phyloP scores from a whole-genome alignment of 2,113 vertebrate species.

The Atrichornis clamosus region DNA sequence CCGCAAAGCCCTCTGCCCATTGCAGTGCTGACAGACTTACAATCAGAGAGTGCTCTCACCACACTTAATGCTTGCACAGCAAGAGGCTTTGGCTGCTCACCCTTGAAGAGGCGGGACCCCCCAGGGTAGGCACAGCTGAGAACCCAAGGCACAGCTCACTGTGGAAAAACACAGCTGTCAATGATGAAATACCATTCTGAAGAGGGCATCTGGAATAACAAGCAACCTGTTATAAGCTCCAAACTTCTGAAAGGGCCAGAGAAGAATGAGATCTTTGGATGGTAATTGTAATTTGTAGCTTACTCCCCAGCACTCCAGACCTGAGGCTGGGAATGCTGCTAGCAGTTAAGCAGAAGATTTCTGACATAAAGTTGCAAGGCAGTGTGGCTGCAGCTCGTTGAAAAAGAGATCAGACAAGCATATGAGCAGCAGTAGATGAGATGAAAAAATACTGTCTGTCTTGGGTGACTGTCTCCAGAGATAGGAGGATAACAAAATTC shows the following conservation, averaged over 20 bases:
- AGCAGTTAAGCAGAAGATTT: background rate
- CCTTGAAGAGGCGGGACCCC: accelerated
- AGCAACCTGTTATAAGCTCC: background rate
- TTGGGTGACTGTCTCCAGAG: background rate
- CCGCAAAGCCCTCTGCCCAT: background rate
- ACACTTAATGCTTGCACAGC: background rate
- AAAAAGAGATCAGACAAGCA: background rate
- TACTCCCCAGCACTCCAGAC: background rate
- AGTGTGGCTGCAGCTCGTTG: background rate
- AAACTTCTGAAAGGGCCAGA: background rate
- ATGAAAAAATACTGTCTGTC: background rate
- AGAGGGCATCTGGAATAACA: background rate
- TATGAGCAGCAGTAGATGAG: background rate
- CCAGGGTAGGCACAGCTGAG: background rate
- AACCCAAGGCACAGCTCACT: background rate
- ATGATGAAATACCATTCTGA: background rate
- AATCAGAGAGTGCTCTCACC: background rate
- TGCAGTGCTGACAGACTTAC: background rate
- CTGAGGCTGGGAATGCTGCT: background rate
- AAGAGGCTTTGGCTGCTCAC: background rate
- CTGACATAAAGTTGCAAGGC: background rate
- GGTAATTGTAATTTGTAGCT: background rate
- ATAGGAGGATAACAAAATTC: background rate
- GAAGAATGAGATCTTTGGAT: background rate
- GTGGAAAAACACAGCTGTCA: background rate